Conservation (phyloP, 2,113 vertebrate species). For the Oxygymnocypris stewartii region DNA sequence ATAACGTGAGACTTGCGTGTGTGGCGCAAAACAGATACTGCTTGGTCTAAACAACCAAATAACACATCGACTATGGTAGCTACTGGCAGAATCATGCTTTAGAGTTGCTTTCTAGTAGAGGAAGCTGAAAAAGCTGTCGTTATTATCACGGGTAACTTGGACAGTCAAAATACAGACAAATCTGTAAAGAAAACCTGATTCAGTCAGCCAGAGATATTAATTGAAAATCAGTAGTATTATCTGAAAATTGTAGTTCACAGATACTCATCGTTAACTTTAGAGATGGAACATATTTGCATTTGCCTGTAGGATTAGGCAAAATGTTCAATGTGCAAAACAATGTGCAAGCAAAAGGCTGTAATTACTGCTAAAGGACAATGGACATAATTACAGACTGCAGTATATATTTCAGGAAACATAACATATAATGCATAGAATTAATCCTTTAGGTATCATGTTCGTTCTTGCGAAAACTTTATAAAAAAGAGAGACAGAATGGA, state of each 20-base stretch:
- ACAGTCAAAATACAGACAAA: constrained; percentile 8
- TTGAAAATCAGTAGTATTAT: background rate
- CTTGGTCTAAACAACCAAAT: background rate
- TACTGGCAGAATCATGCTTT: background rate
- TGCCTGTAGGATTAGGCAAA: constrained; percentile 12
- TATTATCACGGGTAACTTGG: background rate
- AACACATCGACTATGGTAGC: background rate
- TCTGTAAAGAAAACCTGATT: background rate
- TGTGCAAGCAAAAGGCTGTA: background rate
- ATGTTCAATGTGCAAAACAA: background rate
- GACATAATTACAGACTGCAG: background rate
- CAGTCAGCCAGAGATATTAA: background rate
- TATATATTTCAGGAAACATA: background rate
- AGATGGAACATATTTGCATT: constrained; percentile 11
- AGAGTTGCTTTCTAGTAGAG: background rate
- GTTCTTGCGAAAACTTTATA: background rate
- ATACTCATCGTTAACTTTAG: background rate
- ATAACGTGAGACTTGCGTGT: background rate
- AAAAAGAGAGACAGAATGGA: constrained; percentile 12
- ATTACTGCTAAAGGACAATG: background rate
- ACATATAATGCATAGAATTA: background rate
- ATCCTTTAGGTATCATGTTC: background rate
- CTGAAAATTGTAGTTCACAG: background rate
- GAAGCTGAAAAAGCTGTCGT: background rate
- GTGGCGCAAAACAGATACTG: background rate